Percentiles rank a stretch among this genome's conserved stretches.
Conservation (phyloP, 2,113 vertebrate species). For the Petrocephalus microphthalmus region DNA sequence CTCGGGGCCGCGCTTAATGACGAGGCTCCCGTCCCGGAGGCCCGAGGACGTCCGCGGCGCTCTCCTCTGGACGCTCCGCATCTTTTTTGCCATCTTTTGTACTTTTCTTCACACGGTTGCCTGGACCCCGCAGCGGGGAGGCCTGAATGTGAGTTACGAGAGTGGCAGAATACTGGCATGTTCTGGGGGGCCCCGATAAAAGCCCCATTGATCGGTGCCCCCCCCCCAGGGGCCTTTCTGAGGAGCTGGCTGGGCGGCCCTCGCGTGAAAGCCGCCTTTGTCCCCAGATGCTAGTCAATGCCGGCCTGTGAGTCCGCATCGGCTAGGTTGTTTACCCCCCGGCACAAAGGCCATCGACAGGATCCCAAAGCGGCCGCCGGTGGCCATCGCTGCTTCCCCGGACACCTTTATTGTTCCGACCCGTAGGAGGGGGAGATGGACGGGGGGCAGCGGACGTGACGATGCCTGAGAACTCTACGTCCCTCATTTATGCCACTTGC, state of each 20-base stretch:
- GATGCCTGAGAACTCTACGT: neutral
- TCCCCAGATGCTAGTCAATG: slow-evolving; percentile 38
- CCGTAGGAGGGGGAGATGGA: neutral
- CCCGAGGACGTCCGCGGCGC: slow-evolving; percentile 9
- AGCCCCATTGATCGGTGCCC: slow-evolving; percentile 43
- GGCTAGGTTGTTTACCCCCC: slow-evolving; percentile 30
- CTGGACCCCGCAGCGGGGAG: slow-evolving; percentile 26
- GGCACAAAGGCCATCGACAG: slow-evolving; percentile 24
- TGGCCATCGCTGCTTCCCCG: neutral
- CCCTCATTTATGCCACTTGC: neutral
- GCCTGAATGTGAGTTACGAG: slow-evolving; percentile 37
- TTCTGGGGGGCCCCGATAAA: slow-evolving; percentile 38
- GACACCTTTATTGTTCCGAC: slow-evolving; percentile 21
- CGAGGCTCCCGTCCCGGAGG: neutral
- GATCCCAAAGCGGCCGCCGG: neutral
- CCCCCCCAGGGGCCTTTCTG: slow-evolving; percentile 23
- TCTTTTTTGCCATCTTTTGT: slow-evolving; percentile 7
- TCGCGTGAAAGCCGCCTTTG: slow-evolving; percentile 43
- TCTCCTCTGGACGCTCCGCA: neutral
- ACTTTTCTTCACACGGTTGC: slow-evolving; percentile 39
- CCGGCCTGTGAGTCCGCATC: slow-evolving; percentile 25
- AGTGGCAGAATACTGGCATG: slow-evolving; percentile 35
- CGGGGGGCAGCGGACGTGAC: neutral
- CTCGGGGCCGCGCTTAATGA: slow-evolving; percentile 18
- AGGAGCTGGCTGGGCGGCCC: slow-evolving; percentile 35